phyloP scores from a whole-genome alignment of 1,140 invertebrate species.

The Drosophila neocordata region DNA sequence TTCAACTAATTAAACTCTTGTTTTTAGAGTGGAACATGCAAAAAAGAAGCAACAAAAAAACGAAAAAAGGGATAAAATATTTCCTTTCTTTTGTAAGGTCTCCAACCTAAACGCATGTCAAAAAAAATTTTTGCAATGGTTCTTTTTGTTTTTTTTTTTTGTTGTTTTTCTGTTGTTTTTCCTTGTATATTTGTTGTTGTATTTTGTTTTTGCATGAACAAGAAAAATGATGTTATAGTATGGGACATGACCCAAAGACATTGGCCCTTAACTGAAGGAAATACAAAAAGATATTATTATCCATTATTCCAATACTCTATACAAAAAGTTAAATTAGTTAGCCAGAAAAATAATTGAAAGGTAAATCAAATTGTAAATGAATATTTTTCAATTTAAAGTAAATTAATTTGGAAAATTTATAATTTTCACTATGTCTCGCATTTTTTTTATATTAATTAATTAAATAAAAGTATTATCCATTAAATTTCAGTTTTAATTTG shows the following conservation, averaged over 20 bases:
- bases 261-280: conserved; percentile 5
- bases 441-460: too few species aligned
- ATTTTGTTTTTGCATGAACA: conserved; percentile 46
- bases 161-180: conserved; percentile 23
- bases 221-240: conserved; percentile 67
- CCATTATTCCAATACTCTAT: background rate
- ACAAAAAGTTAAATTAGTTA: background rate
- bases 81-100: conserved; percentile 29
- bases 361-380: too few species aligned
- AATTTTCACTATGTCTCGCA: too few species aligned
- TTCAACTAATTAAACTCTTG: conserved; percentile 76
- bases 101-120: conserved; percentile 54
- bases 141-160: conserved; percentile 47
- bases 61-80: conserved; percentile 60
- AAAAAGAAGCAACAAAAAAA: too few species aligned
- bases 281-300: background rate
- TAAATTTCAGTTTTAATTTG: too few species aligned
- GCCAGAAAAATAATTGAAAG: too few species aligned
- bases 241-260: conserved; percentile 23
- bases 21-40: conserved; percentile 27
- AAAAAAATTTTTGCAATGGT: conserved; percentile 57
- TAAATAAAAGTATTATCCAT: too few species aligned
- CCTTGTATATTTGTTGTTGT: conserved; percentile 45
- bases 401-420: too few species aligned
- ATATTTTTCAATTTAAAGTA: too few species aligned